Percentiles rank a stretch among this genome's conserved stretches.
These are phyloP conservation scores for Panagrolaimus sp. DNA, from an alignment of 1,140 invertebrate genomes.

Conservation along the genomic window DNA sequence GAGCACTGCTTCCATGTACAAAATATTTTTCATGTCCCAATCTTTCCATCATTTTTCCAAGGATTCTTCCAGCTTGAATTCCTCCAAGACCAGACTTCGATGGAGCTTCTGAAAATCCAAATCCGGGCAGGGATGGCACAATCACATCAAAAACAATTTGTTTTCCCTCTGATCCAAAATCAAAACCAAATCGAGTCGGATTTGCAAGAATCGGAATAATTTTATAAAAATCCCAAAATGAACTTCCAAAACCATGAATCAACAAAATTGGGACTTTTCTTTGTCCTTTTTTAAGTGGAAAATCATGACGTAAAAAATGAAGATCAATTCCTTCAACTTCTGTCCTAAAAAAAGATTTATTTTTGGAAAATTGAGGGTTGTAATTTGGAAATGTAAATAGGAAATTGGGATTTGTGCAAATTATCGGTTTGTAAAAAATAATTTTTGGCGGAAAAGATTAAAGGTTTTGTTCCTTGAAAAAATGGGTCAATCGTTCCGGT, in stretches of 20 bases:
- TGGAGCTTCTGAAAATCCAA: constrained; percentile 38
- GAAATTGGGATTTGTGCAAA: no score
- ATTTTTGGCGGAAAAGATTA: no score
- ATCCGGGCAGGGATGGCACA: constrained; percentile 44
- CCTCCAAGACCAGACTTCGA: constrained; percentile 27
- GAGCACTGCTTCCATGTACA: constrained; percentile 26
- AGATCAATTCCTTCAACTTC: constrained; percentile 41
- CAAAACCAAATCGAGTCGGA: constrained; percentile 42
- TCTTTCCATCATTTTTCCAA: constrained; percentile 7
- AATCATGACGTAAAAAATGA: constrained; percentile 37
- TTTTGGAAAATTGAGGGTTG: background rate
- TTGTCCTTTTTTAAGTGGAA: constrained; percentile 25
- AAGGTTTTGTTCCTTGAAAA: no score
- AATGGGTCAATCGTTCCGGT: no score
- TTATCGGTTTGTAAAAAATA: no score
- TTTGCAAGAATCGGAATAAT: constrained; percentile 42
- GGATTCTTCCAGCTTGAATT: constrained; percentile 28
- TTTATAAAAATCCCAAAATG: constrained; percentile 49
- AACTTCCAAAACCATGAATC: constrained; percentile 36
- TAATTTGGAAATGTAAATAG: no score
- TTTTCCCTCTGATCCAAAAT: constrained; percentile 33
- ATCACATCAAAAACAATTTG: constrained; percentile 40
- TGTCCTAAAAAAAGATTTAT: constrained; percentile 27
- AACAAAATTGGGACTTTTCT: constrained; percentile 35
- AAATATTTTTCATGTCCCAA: constrained; percentile 31